These are phyloP conservation scores for Saccopteryx leptura DNA, from an alignment of 2,113 vertebrate species.

Conservation along the genomic window DNA sequence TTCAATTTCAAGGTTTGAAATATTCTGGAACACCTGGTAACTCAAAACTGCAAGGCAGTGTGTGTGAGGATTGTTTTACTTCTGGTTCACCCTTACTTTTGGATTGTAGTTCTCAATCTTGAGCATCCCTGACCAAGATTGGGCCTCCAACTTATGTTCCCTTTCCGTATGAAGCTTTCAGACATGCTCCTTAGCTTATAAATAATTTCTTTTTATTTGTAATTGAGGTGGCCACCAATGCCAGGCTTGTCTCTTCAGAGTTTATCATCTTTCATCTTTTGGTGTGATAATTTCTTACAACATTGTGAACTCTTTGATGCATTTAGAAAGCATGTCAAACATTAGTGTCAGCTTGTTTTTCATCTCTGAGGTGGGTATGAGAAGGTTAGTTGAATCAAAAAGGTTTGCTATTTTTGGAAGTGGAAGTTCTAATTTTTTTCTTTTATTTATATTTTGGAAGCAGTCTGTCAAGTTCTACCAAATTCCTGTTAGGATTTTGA, in stretches of 20 bases:
- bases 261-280: background rate
- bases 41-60: background rate
- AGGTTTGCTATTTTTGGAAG: background rate
- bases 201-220: background rate
- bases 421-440: background rate
- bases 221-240: background rate
- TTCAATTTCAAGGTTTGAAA: background rate
- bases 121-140: background rate
- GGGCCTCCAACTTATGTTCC: background rate
- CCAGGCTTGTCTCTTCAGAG: background rate
- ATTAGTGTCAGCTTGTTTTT: background rate
- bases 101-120: background rate
- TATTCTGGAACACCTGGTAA: background rate
- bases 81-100: background rate
- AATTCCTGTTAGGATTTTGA: background rate
- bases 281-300: background rate
- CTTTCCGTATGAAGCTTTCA: background rate
- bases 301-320: background rate
- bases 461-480: background rate
- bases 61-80: background rate
- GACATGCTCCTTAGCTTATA: background rate
- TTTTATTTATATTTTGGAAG: constrained; percentile 28
- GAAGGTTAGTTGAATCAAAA: background rate
- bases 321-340: background rate
- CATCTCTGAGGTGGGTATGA: background rate